Evolutionary conservation across 2,888 invertebrate species (phyloP), one percentile per base, ranked within the genome.

Genomic region (Lithophane socia): DNA sequence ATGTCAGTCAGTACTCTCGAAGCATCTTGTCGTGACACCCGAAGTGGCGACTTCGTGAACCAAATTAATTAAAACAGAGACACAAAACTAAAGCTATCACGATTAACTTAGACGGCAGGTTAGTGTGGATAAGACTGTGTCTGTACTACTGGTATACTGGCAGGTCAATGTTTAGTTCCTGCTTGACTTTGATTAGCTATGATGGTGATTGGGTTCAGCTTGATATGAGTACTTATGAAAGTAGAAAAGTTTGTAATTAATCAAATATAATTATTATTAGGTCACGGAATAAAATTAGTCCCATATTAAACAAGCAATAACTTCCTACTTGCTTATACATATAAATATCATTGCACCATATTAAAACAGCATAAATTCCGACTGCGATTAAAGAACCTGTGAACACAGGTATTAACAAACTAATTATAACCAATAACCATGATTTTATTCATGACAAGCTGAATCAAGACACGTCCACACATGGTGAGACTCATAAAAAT

Each of bases 61-160:
- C 95, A 96, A 96, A 96, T 96, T 96, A 96, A 96, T 96, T 96
- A 96, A 96, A 96, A 95, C 95, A 91, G 93, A 96, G 94, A 95
- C 95, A 94, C 95, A 95, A 95, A 95, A 95, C 94, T 94, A 91
- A 93, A 93, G 94, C 93, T 94, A 96, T 96, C 96, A 95, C 95
- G 96, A 96, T 96, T 94, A 93, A 89, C 88, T 92, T 88, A 86
- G 84, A 87, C 89, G 93, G 87, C 90, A 88, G 89, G 91, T 88
- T 91, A 94, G 86, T 88, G 84, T 94, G 95, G 96, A 95, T 92
- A 90, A 85, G 93, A 83, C 91, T 87, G 85, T 7, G 7, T 52
- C 18, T 52, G 18, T 49, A 49, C 16, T 49, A 1, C 16, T 76
- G 60, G 71, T 70, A 65, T 73, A 65, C 64, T 61, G 29, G 42